Percentiles rank a stretch among this genome's conserved stretches.
phyloP scores from a whole-genome alignment of 2,113 vertebrate genomes.

The Brevimyrus niger region DNA sequence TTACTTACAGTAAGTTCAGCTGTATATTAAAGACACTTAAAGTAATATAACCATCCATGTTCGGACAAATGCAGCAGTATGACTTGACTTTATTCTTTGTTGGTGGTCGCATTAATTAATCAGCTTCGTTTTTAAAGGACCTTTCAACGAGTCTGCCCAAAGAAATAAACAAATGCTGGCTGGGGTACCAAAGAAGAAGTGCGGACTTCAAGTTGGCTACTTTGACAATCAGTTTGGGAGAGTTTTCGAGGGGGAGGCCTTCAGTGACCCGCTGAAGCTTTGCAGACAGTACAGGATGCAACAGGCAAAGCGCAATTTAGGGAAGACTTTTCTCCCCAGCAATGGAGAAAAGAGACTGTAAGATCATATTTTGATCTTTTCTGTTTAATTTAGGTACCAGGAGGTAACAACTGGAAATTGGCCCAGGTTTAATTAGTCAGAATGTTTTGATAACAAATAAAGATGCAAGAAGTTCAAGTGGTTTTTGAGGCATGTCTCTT shows the following conservation, averaged over 20 bases:
- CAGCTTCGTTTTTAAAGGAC: constrained; percentile 52
- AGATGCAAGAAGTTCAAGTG: neutral
- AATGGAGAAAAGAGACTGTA: constrained; percentile 68
- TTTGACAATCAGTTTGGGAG: constrained; percentile 69
- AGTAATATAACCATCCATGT: neutral
- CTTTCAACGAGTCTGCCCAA: constrained; percentile 73
- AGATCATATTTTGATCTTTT: constrained; percentile 38
- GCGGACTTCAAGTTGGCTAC: constrained; percentile 69
- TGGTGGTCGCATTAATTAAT: neutral
- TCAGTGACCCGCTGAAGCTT: constrained; percentile 60
- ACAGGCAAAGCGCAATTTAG: constrained; percentile 72
- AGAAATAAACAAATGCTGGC: constrained; percentile 72
- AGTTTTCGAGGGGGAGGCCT: constrained; percentile 71
- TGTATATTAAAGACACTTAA: neutral
- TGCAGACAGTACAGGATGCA: constrained; percentile 61
- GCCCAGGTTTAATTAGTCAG: neutral
- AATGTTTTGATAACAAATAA: neutral
- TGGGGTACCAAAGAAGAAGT: constrained; percentile 55
- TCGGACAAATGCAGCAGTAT: neutral
- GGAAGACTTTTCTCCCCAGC: constrained; percentile 71
- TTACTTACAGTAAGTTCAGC: constrained; percentile 33
- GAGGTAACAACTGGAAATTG: neutral
- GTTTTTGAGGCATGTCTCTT: neutral
- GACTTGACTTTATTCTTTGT: neutral
- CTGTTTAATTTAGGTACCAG: neutral